Conservation (phyloP, 2,113 vertebrate genomes). For the Lamprotornis superbus region DNA sequence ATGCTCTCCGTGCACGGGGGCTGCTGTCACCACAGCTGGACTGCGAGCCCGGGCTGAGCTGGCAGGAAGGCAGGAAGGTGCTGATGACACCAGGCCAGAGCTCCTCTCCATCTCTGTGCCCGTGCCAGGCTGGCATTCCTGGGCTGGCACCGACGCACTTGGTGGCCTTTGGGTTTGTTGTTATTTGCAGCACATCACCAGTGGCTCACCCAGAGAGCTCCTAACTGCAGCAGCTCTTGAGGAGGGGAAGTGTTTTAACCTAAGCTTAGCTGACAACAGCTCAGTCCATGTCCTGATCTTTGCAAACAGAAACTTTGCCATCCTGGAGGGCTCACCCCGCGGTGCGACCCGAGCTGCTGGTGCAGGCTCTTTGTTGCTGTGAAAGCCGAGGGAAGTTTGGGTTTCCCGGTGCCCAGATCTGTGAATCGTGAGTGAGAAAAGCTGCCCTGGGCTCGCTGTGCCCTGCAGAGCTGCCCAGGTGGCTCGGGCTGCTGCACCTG, state of each 20-base stretch:
- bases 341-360: background rate
- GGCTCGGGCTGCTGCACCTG: constrained; percentile 51
- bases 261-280: background rate
- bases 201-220: background rate
- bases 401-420: constrained; percentile 22
- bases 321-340: fast-evolving
- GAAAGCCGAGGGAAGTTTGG: background rate
- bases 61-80: background rate
- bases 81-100: too few relatives aligned
- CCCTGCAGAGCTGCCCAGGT: constrained; percentile 33
- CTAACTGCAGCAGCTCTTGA: background rate
- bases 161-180: background rate
- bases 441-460: background rate
- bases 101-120: too few relatives aligned
- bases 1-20: background rate
- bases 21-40: background rate
- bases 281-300: background rate
- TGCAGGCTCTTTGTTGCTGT: background rate
- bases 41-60: background rate
- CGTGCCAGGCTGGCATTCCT: background rate
- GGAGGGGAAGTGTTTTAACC: background rate
- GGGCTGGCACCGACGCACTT: background rate
- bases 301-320: background rate
- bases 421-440: constrained; percentile 32
- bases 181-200: background rate